Base-by-base conservation (phyloP, 2,797 vertebrate species). In the Synaphobranchus kaupii region DNA sequence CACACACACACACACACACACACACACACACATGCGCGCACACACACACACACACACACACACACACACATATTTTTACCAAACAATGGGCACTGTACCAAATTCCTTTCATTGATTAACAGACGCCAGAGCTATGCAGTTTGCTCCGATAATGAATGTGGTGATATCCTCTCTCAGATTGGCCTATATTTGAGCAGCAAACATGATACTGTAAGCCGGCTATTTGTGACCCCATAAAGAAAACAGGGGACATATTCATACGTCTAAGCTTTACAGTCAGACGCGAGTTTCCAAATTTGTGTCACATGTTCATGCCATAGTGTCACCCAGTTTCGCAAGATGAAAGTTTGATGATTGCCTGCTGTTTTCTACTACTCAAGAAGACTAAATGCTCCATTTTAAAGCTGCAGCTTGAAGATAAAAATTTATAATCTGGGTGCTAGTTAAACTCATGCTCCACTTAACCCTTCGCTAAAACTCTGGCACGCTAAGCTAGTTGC, bases 181-280 rank as follows among this genome's bases (percentile, higher is more conserved):
- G 89, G 89, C 85, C 89, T 89, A 88, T 86, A 89, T 90, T 84
- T 71, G 85, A 90, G 83, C 44, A 54, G 86, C 89, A 90, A 94
- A 95, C 92, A 91, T 90, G 94, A 95, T 92, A 93, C 92, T 85
- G 89, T 86, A 58, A 88, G 89, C 78, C 89, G 91, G 91, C 93
- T 94, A 93, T 94, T 91, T 90, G 88, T 90, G 90, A 91, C 90
- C 92, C 90, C 92, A 90, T 92, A 91, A 94, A 94, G 89, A 91
- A 92, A 93, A 87, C 85, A 85, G 91, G 88, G 88, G 87, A 63
- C 39, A 87, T 87, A 89, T 90, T 91, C 91, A 91, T 92, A 88
- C 66, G 10, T 50, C 86, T 89, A 85, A 90, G 88, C 87, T 88
- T 91, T 66, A 71, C 54, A 47, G 66, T 56, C 54, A 52, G 15